Percentiles rank a stretch among this genome's conserved stretches.
phyloP scores from a whole-genome alignment of 2,797 vertebrate genomes.

The Menidia menidia region DNA sequence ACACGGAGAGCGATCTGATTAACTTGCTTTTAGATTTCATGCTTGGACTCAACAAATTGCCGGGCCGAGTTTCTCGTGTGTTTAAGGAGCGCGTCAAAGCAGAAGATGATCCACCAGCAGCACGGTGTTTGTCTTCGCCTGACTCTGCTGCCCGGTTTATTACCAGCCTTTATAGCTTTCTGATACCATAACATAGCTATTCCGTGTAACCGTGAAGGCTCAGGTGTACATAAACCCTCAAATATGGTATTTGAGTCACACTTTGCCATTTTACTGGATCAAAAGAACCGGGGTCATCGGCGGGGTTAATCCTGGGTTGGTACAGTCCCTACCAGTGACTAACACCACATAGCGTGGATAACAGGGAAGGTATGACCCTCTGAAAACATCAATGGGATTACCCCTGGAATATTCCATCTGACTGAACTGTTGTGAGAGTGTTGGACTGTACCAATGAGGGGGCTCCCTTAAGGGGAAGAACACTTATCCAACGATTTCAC shows the following conservation, averaged over 20 bases:
- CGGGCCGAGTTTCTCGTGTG: constrained; percentile 13
- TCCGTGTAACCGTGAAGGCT: neutral
- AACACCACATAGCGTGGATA: constrained; percentile 36
- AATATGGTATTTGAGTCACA: neutral
- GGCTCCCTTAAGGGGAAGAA: neutral
- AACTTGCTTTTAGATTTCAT: constrained; percentile 42
- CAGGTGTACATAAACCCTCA: neutral
- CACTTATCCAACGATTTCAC: neutral
- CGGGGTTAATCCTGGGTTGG: constrained; percentile 57
- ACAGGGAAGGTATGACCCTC: constrained; percentile 31
- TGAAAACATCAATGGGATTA: constrained; percentile 62
- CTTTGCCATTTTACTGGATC: constrained; percentile 20
- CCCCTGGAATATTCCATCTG: constrained; percentile 23
- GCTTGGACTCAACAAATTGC: constrained; percentile 11
- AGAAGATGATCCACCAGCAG: constrained; percentile 54
- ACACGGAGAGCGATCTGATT: neutral
- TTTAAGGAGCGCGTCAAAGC: constrained; percentile 26
- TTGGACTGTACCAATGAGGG: constrained; percentile 14
- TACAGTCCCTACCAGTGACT: constrained; percentile 48
- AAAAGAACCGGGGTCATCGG: constrained; percentile 38
- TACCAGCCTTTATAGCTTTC: constrained; percentile 29
- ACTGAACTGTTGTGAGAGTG: neutral
- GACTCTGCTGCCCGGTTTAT: constrained; percentile 19
- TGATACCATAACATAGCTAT: constrained; percentile 12
- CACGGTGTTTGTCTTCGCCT: constrained; percentile 21